phyloP scores from a whole-genome alignment of 2,888 invertebrate species.

The Coenonympha glycerion region DNA sequence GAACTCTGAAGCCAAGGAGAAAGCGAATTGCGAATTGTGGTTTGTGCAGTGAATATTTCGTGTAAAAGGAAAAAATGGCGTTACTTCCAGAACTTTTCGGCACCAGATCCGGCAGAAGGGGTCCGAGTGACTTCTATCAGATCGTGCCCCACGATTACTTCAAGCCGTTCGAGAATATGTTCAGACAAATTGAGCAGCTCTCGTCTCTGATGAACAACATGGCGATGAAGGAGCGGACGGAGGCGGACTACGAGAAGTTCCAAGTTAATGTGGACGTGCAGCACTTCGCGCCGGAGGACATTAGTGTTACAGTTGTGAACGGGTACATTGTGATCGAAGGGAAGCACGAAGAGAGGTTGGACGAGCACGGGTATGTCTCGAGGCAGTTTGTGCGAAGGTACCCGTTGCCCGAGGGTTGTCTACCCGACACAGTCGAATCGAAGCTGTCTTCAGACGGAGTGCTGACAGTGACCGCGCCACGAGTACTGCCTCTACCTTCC shows the following conservation, averaged over 20 bases:
- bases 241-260: slow-evolving; percentile 74
- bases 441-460: slow-evolving; percentile 86
- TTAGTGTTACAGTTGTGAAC: slow-evolving; percentile 83
- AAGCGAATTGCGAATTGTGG: slow-evolving; percentile 10
- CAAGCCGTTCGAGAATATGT: slow-evolving; percentile 38
- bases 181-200: slow-evolving; percentile 51
- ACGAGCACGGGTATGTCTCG: slow-evolving; percentile 83
- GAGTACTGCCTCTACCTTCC: slow-evolving; percentile 53
- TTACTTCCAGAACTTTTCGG: slow-evolving; percentile 50
- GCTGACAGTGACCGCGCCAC: slow-evolving; percentile 82
- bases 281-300: slow-evolving; percentile 85
- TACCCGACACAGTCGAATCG: slow-evolving; percentile 82
- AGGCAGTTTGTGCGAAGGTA: slow-evolving; percentile 85
- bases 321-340: slow-evolving; percentile 82
- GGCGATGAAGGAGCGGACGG: slow-evolving; percentile 58
- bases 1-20: neutral
- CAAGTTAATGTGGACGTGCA: slow-evolving; percentile 84
- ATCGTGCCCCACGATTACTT: slow-evolving; percentile 36
- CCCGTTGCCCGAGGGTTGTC: slow-evolving; percentile 82
- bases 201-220: slow-evolving; percentile 52
- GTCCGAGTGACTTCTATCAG: slow-evolving; percentile 53
- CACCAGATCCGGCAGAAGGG: slow-evolving; percentile 48
- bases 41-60: too few species aligned
- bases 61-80: slow-evolving; percentile 49
- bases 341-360: slow-evolving; percentile 85